Evolutionary conservation across 2,113 vertebrate species (phyloP), one percentile per base, ranked within the genome.

Genomic region (Motacilla tschutschensis): DNA sequence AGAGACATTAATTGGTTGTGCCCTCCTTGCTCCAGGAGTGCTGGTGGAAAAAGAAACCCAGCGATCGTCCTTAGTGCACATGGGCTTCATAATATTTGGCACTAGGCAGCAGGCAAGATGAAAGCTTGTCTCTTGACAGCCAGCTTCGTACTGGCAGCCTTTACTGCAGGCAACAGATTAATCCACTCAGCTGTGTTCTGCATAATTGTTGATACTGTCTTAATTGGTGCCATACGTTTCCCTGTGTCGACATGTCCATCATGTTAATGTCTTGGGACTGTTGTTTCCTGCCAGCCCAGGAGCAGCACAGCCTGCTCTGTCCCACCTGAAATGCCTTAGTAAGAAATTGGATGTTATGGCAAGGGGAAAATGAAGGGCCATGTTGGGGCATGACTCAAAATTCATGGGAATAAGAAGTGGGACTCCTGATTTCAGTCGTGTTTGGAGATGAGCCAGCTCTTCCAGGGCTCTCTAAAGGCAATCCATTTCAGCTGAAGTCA

Each of bases 151-250:
- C 82, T 93, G 87, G 92, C 91, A 94, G 91, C 79, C 48, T 92
- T 85, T 92, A 88, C 82, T 95, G 69, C 85, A 85, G 92, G 92
- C 91, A 92, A 92, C 89, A 85, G 87, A 92, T 92, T 85, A 94
- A 93, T 93, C 87, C 83, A 77, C 72, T 94, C 85, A 29, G 6
- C 89, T 93, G 83, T 79, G 82, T 77, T 94, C 85, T 93, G 92
- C 89, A 89, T 95, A 94, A 89, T 94, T 95, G 92, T 90, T 95
- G 92, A 90, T 92, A 85, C 82, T 87, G 76, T 35, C 82, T 92
- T 95, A 94, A 93, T 93, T 95, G 87, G 87, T 85, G 80, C 89
- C 94, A 94, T 94, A 94, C 87, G 79, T 92, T 95, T 82, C 64
- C 60, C 79, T 0, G 0, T 94, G 92, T 77, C 0, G 82, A 55